Evolutionary conservation across 2,797 vertebrate genomes (phyloP), one percentile per base, ranked within the genome.

Genomic region (Chelidonichthys spinosus): DNA sequence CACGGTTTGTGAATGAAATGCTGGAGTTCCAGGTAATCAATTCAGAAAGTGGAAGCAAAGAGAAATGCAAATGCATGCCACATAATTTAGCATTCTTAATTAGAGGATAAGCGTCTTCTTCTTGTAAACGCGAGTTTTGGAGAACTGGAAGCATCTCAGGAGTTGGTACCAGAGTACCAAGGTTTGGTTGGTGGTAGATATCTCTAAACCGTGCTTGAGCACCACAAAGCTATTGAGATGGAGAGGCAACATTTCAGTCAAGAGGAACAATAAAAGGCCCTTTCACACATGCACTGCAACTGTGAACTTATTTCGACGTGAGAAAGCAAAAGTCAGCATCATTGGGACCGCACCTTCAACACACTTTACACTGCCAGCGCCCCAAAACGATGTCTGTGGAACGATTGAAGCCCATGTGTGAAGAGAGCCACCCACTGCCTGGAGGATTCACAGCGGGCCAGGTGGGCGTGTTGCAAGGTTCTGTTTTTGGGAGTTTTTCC

Each of bases 1-100:
- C 44, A 55, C 49, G 35, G 42, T 17, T 52, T 69, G 67, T 78
- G 58, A 76, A 69, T 66, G 64, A 55, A 77, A 65, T 58, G 56
- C 33, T 61, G 33, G 49, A 62, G 43, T 73, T 76, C 42, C 42
- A 73, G 71, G 46, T 62, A 46, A 79, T 67, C 43, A 18, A 63
- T 56, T 77, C 39, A 18, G 17, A 75, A 50, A 63, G 52, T 17
- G 33, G 65, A 50, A 69, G 58, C 32, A 67, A 33, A 53, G 32
- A 66, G 36, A 55, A 72, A 70, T 61, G 18, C 25, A 55, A 72
- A 74, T 40, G 9, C 62, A 13, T 44, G 39, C 53, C 37, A 47
- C 15, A 47, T 35, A 39, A 43, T 42, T 49, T 15, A 5, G 33
- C 39, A 43, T 36, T 60, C 60, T 4, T 63, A 67, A 60, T 49